phyloP scores from a whole-genome alignment of 2,797 vertebrate species.

The Peromyscus nudipes region DNA sequence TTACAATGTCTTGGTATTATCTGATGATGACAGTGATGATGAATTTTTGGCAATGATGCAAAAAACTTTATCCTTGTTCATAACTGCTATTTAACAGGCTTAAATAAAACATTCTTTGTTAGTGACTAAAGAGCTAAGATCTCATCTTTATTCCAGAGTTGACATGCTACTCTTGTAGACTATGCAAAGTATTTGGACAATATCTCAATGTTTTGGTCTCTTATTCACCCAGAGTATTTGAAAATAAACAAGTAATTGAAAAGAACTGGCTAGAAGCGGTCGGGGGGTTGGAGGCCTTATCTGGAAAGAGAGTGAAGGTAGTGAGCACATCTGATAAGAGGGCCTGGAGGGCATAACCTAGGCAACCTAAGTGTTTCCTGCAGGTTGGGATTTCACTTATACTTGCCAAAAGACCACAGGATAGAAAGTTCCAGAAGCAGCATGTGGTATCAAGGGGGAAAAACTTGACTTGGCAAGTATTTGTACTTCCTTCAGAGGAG shows the following conservation, averaged over 20 bases:
- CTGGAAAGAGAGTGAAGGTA: not conserved
- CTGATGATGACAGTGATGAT: not conserved
- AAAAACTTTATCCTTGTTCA: not conserved
- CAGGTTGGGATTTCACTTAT: not conserved
- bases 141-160: constrained; percentile 40
- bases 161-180: not conserved
- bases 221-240: constrained; percentile 2
- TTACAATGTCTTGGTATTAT: not conserved
- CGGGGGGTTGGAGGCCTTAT: not conserved
- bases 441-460: not conserved
- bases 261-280: not conserved
- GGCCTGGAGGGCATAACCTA: not conserved
- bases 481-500: not conserved
- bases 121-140: not conserved
- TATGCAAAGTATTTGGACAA: not conserved
- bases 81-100: not conserved
- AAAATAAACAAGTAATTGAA: not conserved
- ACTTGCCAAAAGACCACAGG: not conserved
- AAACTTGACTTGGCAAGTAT: not conserved
- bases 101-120: constrained; percentile 34
- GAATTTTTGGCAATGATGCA: not conserved
- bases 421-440: not conserved
- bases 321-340: not conserved
- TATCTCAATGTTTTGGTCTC: constrained; percentile 22
- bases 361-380: not conserved